Base-by-base conservation (phyloP, 1,140 invertebrate species). In the Hormaphis cornu region DNA sequence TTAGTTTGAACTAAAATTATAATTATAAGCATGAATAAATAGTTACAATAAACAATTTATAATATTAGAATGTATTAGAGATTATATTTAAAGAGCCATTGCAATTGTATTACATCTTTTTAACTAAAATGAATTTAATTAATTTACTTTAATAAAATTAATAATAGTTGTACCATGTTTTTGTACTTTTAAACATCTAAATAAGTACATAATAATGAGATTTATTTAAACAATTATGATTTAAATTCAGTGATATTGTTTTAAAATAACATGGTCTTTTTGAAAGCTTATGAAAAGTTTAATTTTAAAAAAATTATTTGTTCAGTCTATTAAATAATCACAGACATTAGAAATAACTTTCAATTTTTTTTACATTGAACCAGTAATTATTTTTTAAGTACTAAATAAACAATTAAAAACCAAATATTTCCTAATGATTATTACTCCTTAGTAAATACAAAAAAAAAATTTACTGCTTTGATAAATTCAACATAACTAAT, bases 401-500 rank as follows among this genome's bases (percentile, higher is more conserved):
- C n/a, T n/a, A n/a, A n/a, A n/a, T n/a, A n/a, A n/a, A n/a, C n/a
- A 52, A 7, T 28, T 8, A 28, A 26, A 52, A 16, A 14, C 6
- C 9, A 48, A 48, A 12, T 12, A 10, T 22, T 48, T 48, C 14
- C 20, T 9, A 48, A 46, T 46, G 22, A 22, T 12, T 0, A 20
- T 4, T 20, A 3, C 3, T 20, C 20, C 22, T 48, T 48, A n/a
- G n/a, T n/a, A n/a, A n/a, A n/a, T n/a, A n/a, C 22, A 3, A n/a
- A 3, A 9, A 46, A 8, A 22, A 26, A 3, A 50, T 26, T 7
- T 24, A 16, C 26, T 50, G 22, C 12, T 40, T 37, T 35, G 1
- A 20, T 50, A 66, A 66, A 16, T 50, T 66, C 7, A 66, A 66
- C 6, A 35, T 33, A 20, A 66, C 61, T 50, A 66, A 66, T 6